Evolutionary conservation across 2,797 vertebrate genomes (phyloP).

Genomic region (Ctenopoma multispine): DNA sequence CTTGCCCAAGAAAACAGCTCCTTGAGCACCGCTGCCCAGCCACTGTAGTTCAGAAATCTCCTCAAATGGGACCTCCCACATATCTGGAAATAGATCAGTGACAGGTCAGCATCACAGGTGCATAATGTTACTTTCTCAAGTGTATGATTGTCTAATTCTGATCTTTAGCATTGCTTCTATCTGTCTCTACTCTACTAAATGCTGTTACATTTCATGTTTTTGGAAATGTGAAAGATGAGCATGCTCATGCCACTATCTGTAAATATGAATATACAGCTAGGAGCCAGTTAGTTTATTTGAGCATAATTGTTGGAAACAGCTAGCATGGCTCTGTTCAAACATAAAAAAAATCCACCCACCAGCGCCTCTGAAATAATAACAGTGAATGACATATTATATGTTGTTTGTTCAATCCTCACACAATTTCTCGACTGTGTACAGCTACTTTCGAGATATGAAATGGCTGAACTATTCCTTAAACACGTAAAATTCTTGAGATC

Average conservation of each 20-base stretch:
- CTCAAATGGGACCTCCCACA: slow-evolving; percentile 98
- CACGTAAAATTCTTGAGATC: background rate
- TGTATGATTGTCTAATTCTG: background rate
- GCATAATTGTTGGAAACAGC: background rate
- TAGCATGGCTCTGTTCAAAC: too few species aligned
- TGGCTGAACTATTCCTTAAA: too few species aligned
- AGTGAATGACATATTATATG: too few species aligned
- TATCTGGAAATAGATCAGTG: slow-evolving; percentile 83
- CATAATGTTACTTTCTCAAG: background rate
- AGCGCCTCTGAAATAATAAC: background rate
- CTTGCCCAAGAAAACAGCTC: slow-evolving; percentile 97
- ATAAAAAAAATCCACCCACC: too few species aligned
- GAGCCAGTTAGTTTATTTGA: background rate
- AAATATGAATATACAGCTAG: background rate
- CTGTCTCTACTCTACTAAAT: background rate
- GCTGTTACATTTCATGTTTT: background rate
- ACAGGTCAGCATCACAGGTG: background rate
- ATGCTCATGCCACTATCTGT: background rate
- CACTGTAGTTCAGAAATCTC: slow-evolving; percentile 99
- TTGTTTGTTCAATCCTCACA: too few species aligned
- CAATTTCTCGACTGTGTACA: background rate
- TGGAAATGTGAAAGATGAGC: too few species aligned
- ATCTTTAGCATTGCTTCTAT: background rate
- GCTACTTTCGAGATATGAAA: background rate
- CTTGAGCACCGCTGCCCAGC: slow-evolving; percentile 98